phyloP scores from a whole-genome alignment of 1,140 invertebrate species.

The Drosophila sechellia region DNA sequence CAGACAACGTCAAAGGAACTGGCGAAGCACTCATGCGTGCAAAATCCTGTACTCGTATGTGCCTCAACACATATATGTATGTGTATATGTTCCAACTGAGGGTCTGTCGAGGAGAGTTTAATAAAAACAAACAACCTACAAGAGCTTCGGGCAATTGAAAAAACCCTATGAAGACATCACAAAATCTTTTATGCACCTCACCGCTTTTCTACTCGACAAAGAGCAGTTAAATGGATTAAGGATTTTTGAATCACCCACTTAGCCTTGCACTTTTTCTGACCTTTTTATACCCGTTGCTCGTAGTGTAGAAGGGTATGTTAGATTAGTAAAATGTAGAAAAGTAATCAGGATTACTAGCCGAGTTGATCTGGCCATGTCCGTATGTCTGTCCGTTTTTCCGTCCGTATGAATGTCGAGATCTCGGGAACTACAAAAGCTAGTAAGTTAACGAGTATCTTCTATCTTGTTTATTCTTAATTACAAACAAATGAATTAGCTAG shows the following conservation, averaged over 20 bases:
- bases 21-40: conserved; percentile 63
- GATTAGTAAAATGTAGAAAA: too few relatives aligned
- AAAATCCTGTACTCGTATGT: conserved; percentile 21
- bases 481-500: conserved; percentile 30
- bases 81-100: conserved; percentile 1
- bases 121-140: conserved; percentile 65
- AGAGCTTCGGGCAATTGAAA: conserved; percentile 41
- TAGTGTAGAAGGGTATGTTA: too few relatives aligned
- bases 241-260: neutral
- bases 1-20: conserved; percentile 62
- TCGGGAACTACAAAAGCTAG: too few relatives aligned
- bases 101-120: conserved; percentile 49
- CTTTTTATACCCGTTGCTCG: neutral
- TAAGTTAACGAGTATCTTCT: too few relatives aligned
- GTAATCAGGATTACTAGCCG: too few relatives aligned
- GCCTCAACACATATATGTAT: neutral
- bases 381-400: too few relatives aligned
- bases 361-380: too few relatives aligned
- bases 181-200: conserved; percentile 61
- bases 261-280: neutral
- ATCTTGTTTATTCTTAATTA: neutral
- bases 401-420: too few relatives aligned
- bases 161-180: conserved; percentile 70
- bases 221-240: conserved; percentile 11
- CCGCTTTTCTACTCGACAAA: conserved; percentile 35